Evolutionary conservation across 2,797 vertebrate species (phyloP).

Genomic region (Mus caroli): DNA sequence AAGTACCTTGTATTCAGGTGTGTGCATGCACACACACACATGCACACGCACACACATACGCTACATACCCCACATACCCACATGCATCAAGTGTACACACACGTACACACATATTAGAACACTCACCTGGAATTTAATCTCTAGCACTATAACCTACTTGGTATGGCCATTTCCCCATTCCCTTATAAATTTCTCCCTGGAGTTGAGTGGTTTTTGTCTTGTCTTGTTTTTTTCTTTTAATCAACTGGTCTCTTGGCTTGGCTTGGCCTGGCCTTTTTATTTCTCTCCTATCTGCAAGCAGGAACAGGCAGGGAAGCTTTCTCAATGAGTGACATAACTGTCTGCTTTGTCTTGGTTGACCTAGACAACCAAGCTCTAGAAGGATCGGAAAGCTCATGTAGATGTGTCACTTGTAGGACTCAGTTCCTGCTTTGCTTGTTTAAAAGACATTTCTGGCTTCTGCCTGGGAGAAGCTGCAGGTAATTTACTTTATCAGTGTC

Average conservation of each 20-base stretch:
- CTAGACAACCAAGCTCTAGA: not conserved
- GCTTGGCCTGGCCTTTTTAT: not conserved
- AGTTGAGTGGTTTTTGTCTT: not conserved
- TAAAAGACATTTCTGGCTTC: slow-evolving; percentile 63
- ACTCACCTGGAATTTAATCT: not conserved
- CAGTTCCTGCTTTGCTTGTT: slow-evolving; percentile 60
- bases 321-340: not conserved
- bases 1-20: accelerated
- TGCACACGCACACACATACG: not conserved
- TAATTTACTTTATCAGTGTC: slow-evolving; percentile 33
- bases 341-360: not conserved
- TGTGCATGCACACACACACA: too few species aligned
- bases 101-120: accelerated
- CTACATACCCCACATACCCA: not conserved
- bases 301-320: accelerated
- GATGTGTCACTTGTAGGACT: not conserved
- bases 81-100: not conserved
- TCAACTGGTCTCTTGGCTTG: not conserved
- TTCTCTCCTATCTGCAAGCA: not conserved
- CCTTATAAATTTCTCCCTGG: not conserved
- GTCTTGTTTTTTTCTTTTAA: not conserved
- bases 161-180: not conserved
- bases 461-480: not conserved
- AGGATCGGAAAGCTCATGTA: not conserved
- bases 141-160: too few species aligned